Percentiles rank a stretch among this genome's conserved stretches.
These are phyloP conservation scores for Cryptomyrus ogoouensis DNA, from an alignment of 2,113 vertebrate species.

Conservation along the genomic window DNA sequence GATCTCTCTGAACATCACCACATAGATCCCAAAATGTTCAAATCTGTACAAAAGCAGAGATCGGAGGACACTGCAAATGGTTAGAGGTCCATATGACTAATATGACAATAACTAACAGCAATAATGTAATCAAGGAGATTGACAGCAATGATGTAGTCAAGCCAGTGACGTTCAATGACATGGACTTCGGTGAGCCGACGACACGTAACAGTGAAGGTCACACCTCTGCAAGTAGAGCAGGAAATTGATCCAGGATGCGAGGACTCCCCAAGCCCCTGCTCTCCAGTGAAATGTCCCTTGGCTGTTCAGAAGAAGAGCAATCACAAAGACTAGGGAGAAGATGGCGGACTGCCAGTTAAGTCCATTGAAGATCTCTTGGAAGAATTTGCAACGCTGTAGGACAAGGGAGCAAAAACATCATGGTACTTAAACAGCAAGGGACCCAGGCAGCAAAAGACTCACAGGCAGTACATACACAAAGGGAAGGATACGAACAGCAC, in stretches of 20 bases:
- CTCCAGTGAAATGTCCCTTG: conserved; percentile 72
- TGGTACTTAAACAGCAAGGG: not conserved
- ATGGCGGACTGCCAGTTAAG: conserved; percentile 56
- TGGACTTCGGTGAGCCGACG: not conserved
- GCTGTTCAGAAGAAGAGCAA: conserved; percentile 50
- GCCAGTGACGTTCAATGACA: not conserved
- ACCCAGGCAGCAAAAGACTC: not conserved
- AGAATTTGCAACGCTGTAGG: conserved; percentile 55
- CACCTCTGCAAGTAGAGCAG: conserved; percentile 90
- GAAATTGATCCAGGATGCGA: conserved; percentile 84
- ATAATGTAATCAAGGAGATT: not conserved
- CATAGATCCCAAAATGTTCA: conserved; percentile 87
- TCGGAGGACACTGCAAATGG: not conserved
- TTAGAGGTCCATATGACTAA: not conserved
- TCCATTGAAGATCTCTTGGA: conserved; percentile 55
- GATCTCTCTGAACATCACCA: conserved; percentile 82
- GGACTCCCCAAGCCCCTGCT: conserved; percentile 76
- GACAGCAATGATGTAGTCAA: not conserved
- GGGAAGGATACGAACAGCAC: not conserved
- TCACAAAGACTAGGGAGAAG: conserved; percentile 55
- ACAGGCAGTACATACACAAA: not conserved
- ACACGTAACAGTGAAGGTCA: not conserved
- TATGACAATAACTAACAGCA: not conserved
- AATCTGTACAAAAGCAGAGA: conserved; percentile 61
- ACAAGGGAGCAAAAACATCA: not conserved